Percentiles rank a stretch among this genome's conserved stretches.
Conservation (phyloP, 2,888 invertebrate genomes). For the Agrenia bidenticulata region DNA sequence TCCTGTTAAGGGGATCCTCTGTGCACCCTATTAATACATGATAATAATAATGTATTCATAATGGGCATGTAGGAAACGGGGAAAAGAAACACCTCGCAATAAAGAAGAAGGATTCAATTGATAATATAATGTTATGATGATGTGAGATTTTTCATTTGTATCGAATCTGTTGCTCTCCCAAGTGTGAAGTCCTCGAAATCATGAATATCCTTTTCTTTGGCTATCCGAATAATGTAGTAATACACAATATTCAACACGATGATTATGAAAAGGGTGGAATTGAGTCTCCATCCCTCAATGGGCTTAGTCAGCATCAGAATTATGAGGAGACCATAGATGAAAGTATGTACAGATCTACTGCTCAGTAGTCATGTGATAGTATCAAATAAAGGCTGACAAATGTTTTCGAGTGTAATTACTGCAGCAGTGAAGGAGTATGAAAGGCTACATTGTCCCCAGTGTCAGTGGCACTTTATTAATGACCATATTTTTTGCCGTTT, state of each 20-base stretch:
- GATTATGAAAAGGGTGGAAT: slow-evolving; percentile 11
- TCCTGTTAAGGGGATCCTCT: no score
- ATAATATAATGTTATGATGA: slow-evolving; percentile 6
- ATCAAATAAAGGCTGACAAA: slow-evolving; percentile 36
- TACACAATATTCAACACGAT: not conserved
- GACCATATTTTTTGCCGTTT: slow-evolving; percentile 34
- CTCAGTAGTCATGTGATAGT: slow-evolving; percentile 1
- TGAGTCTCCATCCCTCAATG: not conserved
- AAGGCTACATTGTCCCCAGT: slow-evolving; percentile 34
- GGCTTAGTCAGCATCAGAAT: not conserved
- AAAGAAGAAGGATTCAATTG: not conserved
- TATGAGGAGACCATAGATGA: not conserved
- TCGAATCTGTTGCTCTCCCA: slow-evolving; percentile 10
- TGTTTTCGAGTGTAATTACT: slow-evolving; percentile 40
- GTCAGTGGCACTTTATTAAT: slow-evolving; percentile 51
- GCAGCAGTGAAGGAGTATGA: slow-evolving; percentile 17
- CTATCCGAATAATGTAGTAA: slow-evolving; percentile 1
- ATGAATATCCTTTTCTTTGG: slow-evolving; percentile 8
- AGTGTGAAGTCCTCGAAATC: slow-evolving; percentile 15
- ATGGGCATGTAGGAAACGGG: not conserved
- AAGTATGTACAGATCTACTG: not conserved
- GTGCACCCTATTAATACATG: no score
- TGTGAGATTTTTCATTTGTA: slow-evolving; percentile 18
- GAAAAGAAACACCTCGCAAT: not conserved
- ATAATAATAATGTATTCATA: not conserved